Evolutionary conservation across 2,113 vertebrate genomes (phyloP).

Genomic region (Morone saxatilis): DNA sequence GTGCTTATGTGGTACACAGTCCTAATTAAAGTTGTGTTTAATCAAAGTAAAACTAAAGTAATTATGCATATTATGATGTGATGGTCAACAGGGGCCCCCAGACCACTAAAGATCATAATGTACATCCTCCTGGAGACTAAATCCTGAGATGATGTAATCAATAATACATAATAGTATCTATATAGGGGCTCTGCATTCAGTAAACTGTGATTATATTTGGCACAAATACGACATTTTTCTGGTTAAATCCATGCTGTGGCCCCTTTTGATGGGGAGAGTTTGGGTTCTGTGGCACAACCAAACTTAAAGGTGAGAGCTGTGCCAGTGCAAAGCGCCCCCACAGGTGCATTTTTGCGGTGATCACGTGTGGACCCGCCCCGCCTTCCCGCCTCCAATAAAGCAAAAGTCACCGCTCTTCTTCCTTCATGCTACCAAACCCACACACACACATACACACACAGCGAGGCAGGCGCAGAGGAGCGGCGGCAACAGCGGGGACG

Average conservation of each 20-base stretch:
- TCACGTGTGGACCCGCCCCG: conserved; percentile 75
- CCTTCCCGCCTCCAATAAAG: conserved; percentile 75
- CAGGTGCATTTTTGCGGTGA: conserved; percentile 74
- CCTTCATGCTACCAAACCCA: conserved; percentile 24
- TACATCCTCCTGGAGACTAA: too few species aligned
- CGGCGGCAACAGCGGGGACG: background rate
- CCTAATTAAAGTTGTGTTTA: too few species aligned
- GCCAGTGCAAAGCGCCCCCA: conserved; percentile 42
- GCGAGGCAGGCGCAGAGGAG: background rate
- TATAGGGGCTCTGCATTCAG: background rate
- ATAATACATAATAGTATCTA: background rate
- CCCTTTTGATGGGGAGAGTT: too few species aligned
- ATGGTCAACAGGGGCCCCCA: too few species aligned
- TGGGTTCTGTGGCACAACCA: too few species aligned
- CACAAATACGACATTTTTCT: background rate
- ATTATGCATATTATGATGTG: too few species aligned
- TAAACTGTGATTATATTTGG: too few species aligned
- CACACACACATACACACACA: background rate
- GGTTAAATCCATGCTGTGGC: too few species aligned
- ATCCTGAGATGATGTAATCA: background rate
- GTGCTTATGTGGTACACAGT: too few species aligned
- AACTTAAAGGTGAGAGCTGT: conserved; percentile 16
- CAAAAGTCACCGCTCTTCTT: conserved; percentile 62
- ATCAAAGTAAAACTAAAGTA: too few species aligned
- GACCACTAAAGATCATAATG: too few species aligned